A percentile compares a stretch with the other conserved stretches of the same genome.
Conservation (phyloP, 2,888 invertebrate genomes). For the Odontothrips loti region DNA sequence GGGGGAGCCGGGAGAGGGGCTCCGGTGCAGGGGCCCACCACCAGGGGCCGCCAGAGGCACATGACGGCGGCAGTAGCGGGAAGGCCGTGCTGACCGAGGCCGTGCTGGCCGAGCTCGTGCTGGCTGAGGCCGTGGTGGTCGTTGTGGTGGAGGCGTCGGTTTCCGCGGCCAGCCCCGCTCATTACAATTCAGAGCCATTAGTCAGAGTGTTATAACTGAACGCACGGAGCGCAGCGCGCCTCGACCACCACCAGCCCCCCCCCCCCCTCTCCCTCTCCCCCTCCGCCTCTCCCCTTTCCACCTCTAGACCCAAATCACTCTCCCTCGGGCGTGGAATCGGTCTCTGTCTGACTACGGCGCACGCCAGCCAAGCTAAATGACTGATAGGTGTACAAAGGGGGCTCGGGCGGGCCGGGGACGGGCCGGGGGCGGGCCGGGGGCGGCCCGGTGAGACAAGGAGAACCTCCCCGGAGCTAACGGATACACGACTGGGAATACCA, state of each 20-base stretch:
- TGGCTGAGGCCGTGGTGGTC: no score
- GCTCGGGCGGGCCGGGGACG: not conserved
- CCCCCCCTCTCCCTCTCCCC: not conserved
- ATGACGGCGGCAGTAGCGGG: no score
- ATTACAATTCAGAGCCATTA: conserved; percentile 20
- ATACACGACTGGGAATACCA: no score
- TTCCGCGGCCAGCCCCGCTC: not conserved
- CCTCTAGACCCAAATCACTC: not conserved
- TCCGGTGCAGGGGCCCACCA: no score
- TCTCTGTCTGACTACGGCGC: not conserved
- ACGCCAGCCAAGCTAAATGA: not conserved
- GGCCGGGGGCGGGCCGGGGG: not conserved
- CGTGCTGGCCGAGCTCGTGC: no score
- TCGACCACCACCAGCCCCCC: not conserved
- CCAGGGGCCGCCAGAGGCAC: no score
- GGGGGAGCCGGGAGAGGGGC: no score
- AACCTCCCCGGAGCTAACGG: not conserved
- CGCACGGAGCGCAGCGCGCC: not conserved
- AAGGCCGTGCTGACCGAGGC: no score
- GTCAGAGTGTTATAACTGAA: conserved; percentile 21
- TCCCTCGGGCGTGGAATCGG: conserved; percentile 14
- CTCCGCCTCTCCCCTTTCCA: not conserved
- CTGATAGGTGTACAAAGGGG: conserved; percentile 24
- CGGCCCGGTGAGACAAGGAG: not conserved
- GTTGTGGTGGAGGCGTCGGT: no score